Conservation (phyloP, 2,797 vertebrate genomes). For the Antrozous pallidus region DNA sequence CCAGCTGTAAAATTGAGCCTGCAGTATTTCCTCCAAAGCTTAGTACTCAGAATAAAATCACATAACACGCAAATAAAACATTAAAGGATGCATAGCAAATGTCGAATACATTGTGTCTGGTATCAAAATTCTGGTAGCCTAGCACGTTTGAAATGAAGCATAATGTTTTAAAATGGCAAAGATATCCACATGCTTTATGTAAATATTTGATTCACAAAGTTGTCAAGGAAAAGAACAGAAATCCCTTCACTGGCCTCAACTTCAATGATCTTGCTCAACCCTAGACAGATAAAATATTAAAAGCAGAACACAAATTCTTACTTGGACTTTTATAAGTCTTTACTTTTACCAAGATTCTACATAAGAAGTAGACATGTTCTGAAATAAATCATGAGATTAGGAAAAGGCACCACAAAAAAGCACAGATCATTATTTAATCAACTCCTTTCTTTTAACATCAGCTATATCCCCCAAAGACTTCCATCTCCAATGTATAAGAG, state of each 20-base stretch:
- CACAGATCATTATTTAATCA: slow-evolving; percentile 12
- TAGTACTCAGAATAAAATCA: not conserved
- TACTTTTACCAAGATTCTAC: not conserved
- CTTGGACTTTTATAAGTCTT: not conserved
- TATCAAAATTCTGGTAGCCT: not conserved
- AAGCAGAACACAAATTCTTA: not conserved
- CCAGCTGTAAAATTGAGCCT: not conserved
- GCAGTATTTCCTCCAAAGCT: not conserved
- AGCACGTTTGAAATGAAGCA: not conserved
- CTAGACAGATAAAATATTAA: not conserved
- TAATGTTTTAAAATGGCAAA: not conserved
- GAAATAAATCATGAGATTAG: slow-evolving; percentile 28
- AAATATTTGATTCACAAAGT: not conserved
- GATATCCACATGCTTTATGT: not conserved
- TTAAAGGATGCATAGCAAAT: not conserved
- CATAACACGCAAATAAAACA: not conserved
- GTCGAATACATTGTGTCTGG: not conserved
- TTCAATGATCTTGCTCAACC: not conserved
- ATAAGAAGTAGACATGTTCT: not conserved
- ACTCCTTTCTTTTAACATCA: not conserved
- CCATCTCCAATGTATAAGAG: not conserved
- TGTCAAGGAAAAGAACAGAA: not conserved
- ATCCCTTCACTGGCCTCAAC: not conserved
- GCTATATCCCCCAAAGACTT: not conserved
- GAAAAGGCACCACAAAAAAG: slow-evolving; percentile 21